These are phyloP conservation scores for Chlamydotis undulata DNA, from an alignment of 2,113 vertebrate species.

Conservation along the genomic window DNA sequence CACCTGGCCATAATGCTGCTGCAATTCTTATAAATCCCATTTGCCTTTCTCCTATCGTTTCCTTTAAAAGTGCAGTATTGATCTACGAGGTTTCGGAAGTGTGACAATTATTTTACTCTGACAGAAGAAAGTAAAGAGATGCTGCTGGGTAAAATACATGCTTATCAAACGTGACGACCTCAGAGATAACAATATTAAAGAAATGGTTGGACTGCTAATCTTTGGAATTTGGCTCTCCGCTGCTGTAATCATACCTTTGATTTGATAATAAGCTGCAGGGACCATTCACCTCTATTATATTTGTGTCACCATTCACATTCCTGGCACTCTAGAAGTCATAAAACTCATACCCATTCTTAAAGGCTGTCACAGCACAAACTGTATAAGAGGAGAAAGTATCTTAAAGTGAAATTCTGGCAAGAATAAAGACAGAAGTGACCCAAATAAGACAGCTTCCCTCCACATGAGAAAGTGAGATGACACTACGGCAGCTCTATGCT, in stretches of 20 bases:
- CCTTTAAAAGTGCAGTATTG: neutral
- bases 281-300: neutral
- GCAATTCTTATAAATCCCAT: neutral
- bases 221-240: neutral
- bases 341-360: neutral
- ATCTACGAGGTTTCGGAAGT: neutral
- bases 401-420: neutral
- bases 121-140: neutral
- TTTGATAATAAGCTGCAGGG: neutral
- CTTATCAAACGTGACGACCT: neutral
- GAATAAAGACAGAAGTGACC: neutral
- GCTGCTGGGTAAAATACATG: neutral
- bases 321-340: neutral
- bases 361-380: neutral
- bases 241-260: neutral
- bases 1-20: neutral
- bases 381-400: neutral
- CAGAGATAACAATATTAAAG: neutral
- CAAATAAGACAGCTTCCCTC: neutral
- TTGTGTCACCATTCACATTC: neutral
- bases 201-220: neutral
- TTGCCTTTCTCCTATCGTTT: neutral
- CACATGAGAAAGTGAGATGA: neutral
- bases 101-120: neutral
- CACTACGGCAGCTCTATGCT: accelerated